These are phyloP conservation scores for Typhlichthys subterraneus DNA, from an alignment of 2,797 vertebrate genomes.

Conservation along the genomic window DNA sequence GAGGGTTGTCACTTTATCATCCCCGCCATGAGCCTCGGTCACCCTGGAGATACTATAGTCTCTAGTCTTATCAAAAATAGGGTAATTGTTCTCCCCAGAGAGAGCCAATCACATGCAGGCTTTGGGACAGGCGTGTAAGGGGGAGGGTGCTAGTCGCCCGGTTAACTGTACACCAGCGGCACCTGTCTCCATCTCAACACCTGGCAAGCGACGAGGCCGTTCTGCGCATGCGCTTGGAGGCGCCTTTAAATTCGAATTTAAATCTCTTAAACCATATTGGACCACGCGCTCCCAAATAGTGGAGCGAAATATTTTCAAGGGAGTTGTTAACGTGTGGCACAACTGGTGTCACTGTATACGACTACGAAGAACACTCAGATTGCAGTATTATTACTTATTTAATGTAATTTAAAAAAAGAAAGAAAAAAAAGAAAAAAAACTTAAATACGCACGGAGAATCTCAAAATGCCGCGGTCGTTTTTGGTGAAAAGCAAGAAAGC, in stretches of 20 bases:
- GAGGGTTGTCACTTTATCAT: slow-evolving; percentile 59
- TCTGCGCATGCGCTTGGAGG: slow-evolving; percentile 73
- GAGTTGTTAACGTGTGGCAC: slow-evolving; percentile 33
- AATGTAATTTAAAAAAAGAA: too few species aligned
- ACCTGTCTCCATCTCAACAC: slow-evolving; percentile 86
- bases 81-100: too few species aligned
- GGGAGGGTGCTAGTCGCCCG: too few species aligned
- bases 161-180: slow-evolving; percentile 50
- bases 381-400: slow-evolving; percentile 34
- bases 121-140: slow-evolving; percentile 9
- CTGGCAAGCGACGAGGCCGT: slow-evolving; percentile 76
- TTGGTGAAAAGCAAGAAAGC: slow-evolving; percentile 97
- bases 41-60: slow-evolving; percentile 33
- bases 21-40: slow-evolving; percentile 48
- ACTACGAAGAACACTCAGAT: slow-evolving; percentile 29
- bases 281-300: slow-evolving; percentile 34
- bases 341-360: slow-evolving; percentile 15
- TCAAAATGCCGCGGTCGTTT: slow-evolving; percentile 92
- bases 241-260: slow-evolving; percentile 21
- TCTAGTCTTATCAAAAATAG: slow-evolving; percentile 26
- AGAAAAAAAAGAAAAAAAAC: too few species aligned
- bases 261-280: slow-evolving; percentile 41
- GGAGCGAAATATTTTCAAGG: slow-evolving; percentile 61
- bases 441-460: slow-evolving; percentile 12
- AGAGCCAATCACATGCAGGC: slow-evolving; percentile 35